Evolutionary conservation across 35 echinoderm and acorn worm genomes (phyloP).

Genomic region (Ophiothrix spiculata): DNA sequence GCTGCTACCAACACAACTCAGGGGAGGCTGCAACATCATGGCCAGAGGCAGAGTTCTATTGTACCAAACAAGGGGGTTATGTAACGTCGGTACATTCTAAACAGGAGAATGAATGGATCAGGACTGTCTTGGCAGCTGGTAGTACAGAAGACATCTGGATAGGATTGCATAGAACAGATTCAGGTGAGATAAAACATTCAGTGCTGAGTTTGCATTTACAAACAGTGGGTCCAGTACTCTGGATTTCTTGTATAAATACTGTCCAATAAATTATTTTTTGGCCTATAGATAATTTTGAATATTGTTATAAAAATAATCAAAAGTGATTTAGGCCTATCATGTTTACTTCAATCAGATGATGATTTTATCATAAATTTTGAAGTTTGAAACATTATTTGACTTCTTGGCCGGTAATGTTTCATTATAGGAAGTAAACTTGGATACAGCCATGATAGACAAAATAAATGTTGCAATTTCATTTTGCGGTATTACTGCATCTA

Average conservation of each 20-base stretch:
- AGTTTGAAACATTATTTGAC: background rate
- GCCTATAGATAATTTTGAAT: too few relatives aligned
- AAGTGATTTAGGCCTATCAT: too few relatives aligned
- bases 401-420: background rate
- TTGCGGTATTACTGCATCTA: too few relatives aligned
- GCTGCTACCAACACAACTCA: slow-evolving; percentile 57
- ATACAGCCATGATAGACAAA: background rate
- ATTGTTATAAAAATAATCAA: too few relatives aligned
- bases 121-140: background rate
- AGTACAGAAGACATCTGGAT: slow-evolving; percentile 31
- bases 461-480: background rate
- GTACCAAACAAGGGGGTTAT: slow-evolving; percentile 39
- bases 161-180: slow-evolving; percentile 33
- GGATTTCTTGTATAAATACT: background rate
- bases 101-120: slow-evolving; percentile 77
- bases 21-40: slow-evolving; percentile 32
- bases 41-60: slow-evolving; percentile 44
- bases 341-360: too few relatives aligned
- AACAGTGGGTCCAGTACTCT: background rate
- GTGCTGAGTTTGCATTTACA: background rate
- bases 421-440: background rate
- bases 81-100: slow-evolving; percentile 64
- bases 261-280: too few relatives aligned
- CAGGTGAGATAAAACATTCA: background rate
- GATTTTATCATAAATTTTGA: too few relatives aligned